A percentile compares a stretch with the other conserved stretches of the same genome.
These are phyloP conservation scores for Helicorthomorpha holstii DNA, from an alignment of 1,140 invertebrate species.

Conservation along the genomic window DNA sequence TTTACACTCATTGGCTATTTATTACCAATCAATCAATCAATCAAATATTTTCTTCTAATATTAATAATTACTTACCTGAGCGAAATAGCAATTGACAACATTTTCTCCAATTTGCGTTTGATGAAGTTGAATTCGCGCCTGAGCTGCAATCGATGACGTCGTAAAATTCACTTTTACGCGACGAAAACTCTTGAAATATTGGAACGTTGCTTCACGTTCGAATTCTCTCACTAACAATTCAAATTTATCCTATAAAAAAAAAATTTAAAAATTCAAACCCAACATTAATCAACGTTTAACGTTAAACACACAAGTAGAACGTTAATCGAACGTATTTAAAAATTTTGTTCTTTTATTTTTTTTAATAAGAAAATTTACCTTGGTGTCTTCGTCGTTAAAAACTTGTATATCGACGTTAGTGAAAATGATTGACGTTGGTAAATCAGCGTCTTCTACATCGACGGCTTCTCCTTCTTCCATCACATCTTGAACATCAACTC, in stretches of 20 bases:
- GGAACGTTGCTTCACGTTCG: conserved; percentile 59
- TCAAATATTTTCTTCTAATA: too few relatives aligned
- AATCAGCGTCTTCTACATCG: too few relatives aligned
- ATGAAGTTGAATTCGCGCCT: conserved; percentile 69
- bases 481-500: too few relatives aligned
- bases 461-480: too few relatives aligned
- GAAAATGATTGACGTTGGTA: too few relatives aligned
- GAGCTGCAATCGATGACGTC: conserved; percentile 55
- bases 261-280: background rate
- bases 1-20: conserved; percentile 30
- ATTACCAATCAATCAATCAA: too few relatives aligned
- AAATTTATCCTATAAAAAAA: conserved; percentile 46
- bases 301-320: too few relatives aligned
- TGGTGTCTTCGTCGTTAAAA: too few relatives aligned
- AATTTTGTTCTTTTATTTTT: too few relatives aligned
- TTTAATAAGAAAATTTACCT: too few relatives aligned
- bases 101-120: conserved; percentile 61
- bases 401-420: too few relatives aligned
- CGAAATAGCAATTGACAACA: conserved; percentile 83
- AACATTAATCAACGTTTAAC: background rate
- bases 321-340: too few relatives aligned
- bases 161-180: conserved; percentile 77
- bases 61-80: conserved; percentile 47
- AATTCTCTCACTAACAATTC: conserved; percentile 67
- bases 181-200: conserved; percentile 84